Percentiles rank a stretch among this genome's conserved stretches.
These are phyloP conservation scores for Cyclopterus lumpus DNA, from an alignment of 2,797 vertebrate species.

Conservation along the genomic window DNA sequence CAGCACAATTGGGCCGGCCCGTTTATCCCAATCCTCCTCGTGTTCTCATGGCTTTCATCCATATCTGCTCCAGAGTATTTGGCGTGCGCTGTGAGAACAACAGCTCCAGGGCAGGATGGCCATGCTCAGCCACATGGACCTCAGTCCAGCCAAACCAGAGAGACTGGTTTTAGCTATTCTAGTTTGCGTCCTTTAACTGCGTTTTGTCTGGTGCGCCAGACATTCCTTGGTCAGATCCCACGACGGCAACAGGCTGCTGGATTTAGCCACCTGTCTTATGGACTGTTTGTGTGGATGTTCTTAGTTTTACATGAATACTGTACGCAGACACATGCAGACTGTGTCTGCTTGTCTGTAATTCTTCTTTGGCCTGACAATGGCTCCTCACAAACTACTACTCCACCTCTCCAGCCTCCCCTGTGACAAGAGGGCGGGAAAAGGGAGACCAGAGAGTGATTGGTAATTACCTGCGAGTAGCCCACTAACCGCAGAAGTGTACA, in stretches of 20 bases:
- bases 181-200: slow-evolving; percentile 49
- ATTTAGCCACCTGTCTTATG: slow-evolving; percentile 79
- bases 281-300: slow-evolving; percentile 70
- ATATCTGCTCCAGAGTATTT: slow-evolving; percentile 46
- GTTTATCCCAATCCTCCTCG: slow-evolving; percentile 44
- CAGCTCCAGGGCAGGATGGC: slow-evolving; percentile 34
- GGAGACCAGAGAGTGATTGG: slow-evolving; percentile 62
- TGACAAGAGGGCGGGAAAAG: slow-evolving; percentile 50
- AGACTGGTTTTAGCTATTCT: slow-evolving; percentile 62
- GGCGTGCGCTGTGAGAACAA: slow-evolving; percentile 50
- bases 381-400: slow-evolving; percentile 56
- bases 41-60: slow-evolving; percentile 57
- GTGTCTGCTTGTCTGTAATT: slow-evolving; percentile 50
- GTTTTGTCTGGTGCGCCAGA: slow-evolving; percentile 62
- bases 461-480: slow-evolving; percentile 73
- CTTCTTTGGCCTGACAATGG: slow-evolving; percentile 43
- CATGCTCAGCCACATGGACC: slow-evolving; percentile 53
- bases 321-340: slow-evolving; percentile 37
- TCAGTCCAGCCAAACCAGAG: slow-evolving; percentile 51
- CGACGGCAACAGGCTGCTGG: slow-evolving; percentile 44
- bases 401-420: slow-evolving; percentile 59
- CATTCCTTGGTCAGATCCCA: slow-evolving; percentile 67
- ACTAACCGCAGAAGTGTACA: slow-evolving; percentile 65
- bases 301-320: slow-evolving; percentile 67
- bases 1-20: slow-evolving; percentile 32